phyloP scores from a whole-genome alignment of 2,888 invertebrate genomes.

The Ceramica pisi region DNA sequence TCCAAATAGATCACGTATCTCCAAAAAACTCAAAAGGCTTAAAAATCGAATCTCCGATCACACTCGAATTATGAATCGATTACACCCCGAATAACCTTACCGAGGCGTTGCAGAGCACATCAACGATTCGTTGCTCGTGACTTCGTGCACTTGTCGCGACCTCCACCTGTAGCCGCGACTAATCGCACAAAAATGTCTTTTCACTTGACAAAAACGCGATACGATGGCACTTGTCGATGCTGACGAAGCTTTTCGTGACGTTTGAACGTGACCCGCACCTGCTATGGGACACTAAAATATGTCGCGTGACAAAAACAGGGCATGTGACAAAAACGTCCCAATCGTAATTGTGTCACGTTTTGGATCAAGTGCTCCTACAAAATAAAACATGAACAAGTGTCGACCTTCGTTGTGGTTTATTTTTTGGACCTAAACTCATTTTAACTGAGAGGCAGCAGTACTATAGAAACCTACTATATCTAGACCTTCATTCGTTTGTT shows the following conservation, averaged over 20 bases:
- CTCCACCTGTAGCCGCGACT: conserved; percentile 84
- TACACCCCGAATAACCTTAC: conserved; percentile 57
- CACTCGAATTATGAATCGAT: conserved; percentile 58
- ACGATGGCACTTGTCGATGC: conserved; percentile 69
- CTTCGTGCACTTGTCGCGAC: conserved; percentile 76
- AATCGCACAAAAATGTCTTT: conserved; percentile 79
- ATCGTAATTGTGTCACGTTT: conserved; percentile 70
- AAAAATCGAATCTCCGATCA: conserved; percentile 46
- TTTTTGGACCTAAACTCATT: conserved; percentile 30
- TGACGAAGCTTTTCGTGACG: conserved; percentile 69
- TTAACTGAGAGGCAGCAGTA: not conserved
- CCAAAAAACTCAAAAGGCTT: conserved; percentile 19
- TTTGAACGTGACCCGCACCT: conserved; percentile 79
- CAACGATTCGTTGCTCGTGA: conserved; percentile 72
- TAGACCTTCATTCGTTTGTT: conserved; percentile 2
- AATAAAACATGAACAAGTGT: conserved; percentile 47
- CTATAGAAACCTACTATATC: not conserved
- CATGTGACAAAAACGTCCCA: conserved; percentile 63
- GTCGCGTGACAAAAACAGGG: conserved; percentile 69
- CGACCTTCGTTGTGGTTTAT: conserved; percentile 45
- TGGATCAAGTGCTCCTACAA: conserved; percentile 44
- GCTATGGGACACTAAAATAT: conserved; percentile 71
- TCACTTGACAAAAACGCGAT: conserved; percentile 72
- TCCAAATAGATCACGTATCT: conserved; percentile 32
- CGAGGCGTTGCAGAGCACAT: conserved; percentile 50